phyloP scores from a whole-genome alignment of 2,797 vertebrate genomes.

The Malacoraja senta region DNA sequence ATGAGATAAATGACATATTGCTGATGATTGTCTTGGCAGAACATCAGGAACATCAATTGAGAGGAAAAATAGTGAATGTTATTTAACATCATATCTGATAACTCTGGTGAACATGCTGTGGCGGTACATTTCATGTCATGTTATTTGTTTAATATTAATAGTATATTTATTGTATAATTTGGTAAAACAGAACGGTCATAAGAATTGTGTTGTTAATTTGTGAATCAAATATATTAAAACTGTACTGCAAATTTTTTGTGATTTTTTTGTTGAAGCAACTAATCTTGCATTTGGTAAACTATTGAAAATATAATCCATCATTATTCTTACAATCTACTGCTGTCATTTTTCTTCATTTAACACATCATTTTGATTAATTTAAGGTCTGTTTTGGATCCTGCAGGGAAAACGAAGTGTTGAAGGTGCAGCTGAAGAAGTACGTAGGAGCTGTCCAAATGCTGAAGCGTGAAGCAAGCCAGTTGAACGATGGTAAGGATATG shows the following conservation, averaged over 20 bases:
- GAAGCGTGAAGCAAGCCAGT: conserved; percentile 82
- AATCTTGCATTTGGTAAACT: background rate
- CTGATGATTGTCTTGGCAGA: background rate
- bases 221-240: background rate
- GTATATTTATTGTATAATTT: background rate
- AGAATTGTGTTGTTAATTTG: background rate
- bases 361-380: background rate
- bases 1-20: background rate
- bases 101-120: background rate
- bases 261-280: background rate
- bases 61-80: background rate
- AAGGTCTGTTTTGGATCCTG: conserved; percentile 43
- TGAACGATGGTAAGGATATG: conserved; percentile 71
- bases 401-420: conserved; percentile 97
- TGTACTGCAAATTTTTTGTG: background rate
- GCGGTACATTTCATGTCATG: background rate
- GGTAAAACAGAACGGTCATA: background rate
- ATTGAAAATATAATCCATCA: background rate
- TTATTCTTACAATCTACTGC: background rate
- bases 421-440: conserved; percentile 97
- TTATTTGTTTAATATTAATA: background rate
- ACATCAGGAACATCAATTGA: background rate
- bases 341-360: background rate
- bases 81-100: background rate
- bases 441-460: conserved; percentile 98